Evolutionary conservation across 1,140 invertebrate species (phyloP), one percentile per base, ranked within the genome.

Genomic region (Tribolium madens): DNA sequence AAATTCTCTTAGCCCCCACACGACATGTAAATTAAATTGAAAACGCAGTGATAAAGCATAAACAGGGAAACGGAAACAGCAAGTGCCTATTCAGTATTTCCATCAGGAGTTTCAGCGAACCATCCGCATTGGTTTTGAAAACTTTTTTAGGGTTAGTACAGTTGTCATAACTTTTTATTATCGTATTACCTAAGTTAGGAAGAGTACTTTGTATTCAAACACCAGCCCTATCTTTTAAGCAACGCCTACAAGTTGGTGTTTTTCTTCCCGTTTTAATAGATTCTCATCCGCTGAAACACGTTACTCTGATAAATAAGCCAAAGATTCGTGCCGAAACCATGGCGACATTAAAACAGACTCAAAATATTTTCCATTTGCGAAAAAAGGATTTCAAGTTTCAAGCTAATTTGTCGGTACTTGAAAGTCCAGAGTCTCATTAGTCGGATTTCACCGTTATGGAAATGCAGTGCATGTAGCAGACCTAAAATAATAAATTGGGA

Each of bases 101-200:
- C 17, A 60, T 18, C 9, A 33, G 57, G 14, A 57, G 17, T 57
- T 64, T 60, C 21, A 21, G 2, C 21, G n/a, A n/a, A n/a, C n/a
- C n/a, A n/a, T n/a, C n/a, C 53, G 53, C 53, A 60, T 60, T 60
- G 53, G 17, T 60, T 60, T 60, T 64, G 9, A 4, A 64, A 64
- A 64, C 57, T 64, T 64, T 64, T 64, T 64, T 64, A 4, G 57
- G 57, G 57, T 33, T 33, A 64, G 57, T 33, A 9, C 17, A 57
- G 57, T 64, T 33, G 26, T 64, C 57, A 64, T 64, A 64, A 64
- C 57, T 64, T 64, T 64, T 64, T 64, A 64, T 64, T 64, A 33
- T 64, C 26, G n/a, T 14, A 13, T 26, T 64, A 36, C 26, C 15
- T 26, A 33, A 31, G 18, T n/a, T 64, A 12, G 26, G 17, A 33